Conservation (phyloP, 2,113 vertebrate species). For the Pseudorasbora parva region DNA sequence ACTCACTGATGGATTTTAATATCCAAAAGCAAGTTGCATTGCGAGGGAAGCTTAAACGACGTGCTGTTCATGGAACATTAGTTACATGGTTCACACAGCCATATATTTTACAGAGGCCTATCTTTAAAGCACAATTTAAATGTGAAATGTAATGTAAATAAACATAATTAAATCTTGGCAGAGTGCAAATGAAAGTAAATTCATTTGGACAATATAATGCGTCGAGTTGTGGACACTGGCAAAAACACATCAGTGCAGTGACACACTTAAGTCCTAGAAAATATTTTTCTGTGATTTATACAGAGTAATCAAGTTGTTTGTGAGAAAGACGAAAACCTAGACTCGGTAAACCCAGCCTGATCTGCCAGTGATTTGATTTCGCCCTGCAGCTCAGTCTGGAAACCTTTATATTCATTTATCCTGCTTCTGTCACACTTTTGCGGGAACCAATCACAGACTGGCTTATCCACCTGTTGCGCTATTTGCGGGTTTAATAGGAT, state of each 20-base stretch:
- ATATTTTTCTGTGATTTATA: conserved; percentile 13
- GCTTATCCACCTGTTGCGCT: too few relatives aligned
- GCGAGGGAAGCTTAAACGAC: conserved; percentile 1
- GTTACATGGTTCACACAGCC: conserved; percentile 23
- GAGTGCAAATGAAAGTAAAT: conserved; percentile 24
- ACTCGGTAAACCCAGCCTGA: too few relatives aligned
- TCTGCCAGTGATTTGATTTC: too few relatives aligned
- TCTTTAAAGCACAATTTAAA: conserved; percentile 33
- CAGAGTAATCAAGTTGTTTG: conserved; percentile 7
- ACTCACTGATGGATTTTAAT: conserved; percentile 46
- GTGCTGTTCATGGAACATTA: conserved; percentile 38
- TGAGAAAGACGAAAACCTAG: background rate
- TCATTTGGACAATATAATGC: background rate
- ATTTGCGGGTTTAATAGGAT: too few relatives aligned
- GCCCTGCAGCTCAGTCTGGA: too few relatives aligned
- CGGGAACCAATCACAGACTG: too few relatives aligned
- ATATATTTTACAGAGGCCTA: conserved; percentile 3
- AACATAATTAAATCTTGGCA: background rate
- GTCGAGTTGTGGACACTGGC: background rate
- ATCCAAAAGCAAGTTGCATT: conserved; percentile 14
- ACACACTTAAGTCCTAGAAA: background rate
- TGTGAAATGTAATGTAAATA: background rate
- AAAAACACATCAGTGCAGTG: conserved; percentile 8
- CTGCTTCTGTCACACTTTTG: too few relatives aligned
- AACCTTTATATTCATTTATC: too few relatives aligned